phyloP scores from a whole-genome alignment of 2,113 vertebrate genomes.

The Dipodomys spectabilis region DNA sequence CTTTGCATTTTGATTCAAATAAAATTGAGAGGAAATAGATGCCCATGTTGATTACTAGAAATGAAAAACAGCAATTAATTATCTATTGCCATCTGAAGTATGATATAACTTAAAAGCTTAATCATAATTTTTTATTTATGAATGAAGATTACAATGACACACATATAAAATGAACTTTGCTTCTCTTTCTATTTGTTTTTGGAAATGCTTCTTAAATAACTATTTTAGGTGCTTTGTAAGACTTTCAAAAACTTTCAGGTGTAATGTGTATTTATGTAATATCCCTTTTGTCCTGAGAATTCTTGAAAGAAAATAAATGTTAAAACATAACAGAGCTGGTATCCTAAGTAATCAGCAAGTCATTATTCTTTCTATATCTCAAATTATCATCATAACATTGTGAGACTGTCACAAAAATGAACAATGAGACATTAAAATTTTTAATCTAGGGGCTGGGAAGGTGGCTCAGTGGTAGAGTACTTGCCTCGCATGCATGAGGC shows the following conservation, averaged over 20 bases:
- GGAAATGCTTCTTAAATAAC: background rate
- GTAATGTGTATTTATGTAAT: background rate
- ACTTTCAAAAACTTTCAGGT: background rate
- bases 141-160: slow-evolving; percentile 49
- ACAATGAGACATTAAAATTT: slow-evolving; percentile 26
- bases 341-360: slow-evolving; percentile 1
- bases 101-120: slow-evolving; percentile 64
- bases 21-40: slow-evolving; percentile 47
- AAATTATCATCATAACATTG: background rate
- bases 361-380: slow-evolving; percentile 19
- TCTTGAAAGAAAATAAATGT: slow-evolving; percentile 47
- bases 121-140: slow-evolving; percentile 67
- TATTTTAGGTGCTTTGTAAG: slow-evolving; percentile 23
- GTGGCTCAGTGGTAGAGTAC: too few species aligned
- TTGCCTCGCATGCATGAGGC: too few species aligned
- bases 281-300: background rate
- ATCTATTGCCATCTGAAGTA: slow-evolving; percentile 61
- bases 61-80: slow-evolving; percentile 68
- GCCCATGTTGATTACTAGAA: slow-evolving; percentile 55
- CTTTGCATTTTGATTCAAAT: slow-evolving; percentile 53
- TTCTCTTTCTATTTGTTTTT: background rate
- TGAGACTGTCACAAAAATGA: slow-evolving; percentile 34
- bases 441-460: background rate
- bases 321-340: background rate
- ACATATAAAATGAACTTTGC: slow-evolving; percentile 26